Percentiles rank a stretch among this genome's conserved stretches.
phyloP scores from a whole-genome alignment of 2,888 invertebrate genomes.

The Rhingia rostrata region DNA sequence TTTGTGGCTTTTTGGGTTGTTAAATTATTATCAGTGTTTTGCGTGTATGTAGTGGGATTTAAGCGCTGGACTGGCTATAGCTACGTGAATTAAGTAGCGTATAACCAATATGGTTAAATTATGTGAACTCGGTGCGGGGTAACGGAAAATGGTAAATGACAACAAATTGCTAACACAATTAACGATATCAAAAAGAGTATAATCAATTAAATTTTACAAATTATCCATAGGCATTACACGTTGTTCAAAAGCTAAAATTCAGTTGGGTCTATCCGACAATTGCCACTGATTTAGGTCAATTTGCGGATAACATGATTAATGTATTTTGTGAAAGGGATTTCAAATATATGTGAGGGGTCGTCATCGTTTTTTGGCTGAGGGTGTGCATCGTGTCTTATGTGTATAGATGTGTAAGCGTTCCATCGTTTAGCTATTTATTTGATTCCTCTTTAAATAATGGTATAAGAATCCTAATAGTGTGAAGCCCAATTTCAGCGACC shows the following conservation, averaged over 20 bases:
- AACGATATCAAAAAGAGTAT: conserved; percentile 48
- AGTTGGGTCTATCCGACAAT: conserved; percentile 13
- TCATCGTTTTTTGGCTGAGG: not conserved
- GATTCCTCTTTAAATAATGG: too few relatives aligned
- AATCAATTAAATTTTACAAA: conserved; percentile 64
- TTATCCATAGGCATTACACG: conserved; percentile 42
- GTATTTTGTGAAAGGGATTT: conserved; percentile 30
- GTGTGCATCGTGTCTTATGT: not conserved
- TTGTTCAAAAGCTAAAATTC: conserved; percentile 37
- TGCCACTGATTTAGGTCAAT: conserved; percentile 60
- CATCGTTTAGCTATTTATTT: too few relatives aligned
- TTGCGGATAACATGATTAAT: conserved; percentile 61
- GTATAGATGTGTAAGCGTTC: not conserved
- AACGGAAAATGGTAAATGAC: conserved; percentile 36
- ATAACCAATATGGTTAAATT: conserved; percentile 16
- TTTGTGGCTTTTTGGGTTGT: conserved; percentile 45
- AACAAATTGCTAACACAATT: conserved; percentile 57
- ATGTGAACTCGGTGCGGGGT: conserved; percentile 13
- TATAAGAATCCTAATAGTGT: too few relatives aligned
- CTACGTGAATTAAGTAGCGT: conserved; percentile 2
- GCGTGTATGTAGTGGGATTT: conserved; percentile 8
- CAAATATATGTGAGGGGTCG: not conserved
- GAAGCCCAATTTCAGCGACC: too few relatives aligned
- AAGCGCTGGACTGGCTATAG: not conserved
- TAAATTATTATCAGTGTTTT: conserved; percentile 36